Conservation (phyloP, 2,797 vertebrate species). For the Mus spretus region DNA sequence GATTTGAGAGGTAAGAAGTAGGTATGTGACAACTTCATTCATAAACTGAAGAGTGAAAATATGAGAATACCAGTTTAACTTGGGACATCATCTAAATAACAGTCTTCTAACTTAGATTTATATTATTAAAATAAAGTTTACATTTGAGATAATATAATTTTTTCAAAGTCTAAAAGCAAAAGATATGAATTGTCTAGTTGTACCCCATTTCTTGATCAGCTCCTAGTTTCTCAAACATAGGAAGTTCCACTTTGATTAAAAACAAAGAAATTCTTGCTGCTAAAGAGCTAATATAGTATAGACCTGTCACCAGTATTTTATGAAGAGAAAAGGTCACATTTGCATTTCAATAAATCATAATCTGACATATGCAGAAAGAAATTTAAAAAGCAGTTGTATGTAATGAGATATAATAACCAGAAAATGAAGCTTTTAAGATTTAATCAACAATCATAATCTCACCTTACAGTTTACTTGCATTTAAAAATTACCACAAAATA, state of each 20-base stretch:
- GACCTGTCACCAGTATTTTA: conserved; percentile 9
- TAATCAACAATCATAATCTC: conserved; percentile 27
- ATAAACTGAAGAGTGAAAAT: not conserved
- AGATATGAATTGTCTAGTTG: conserved; percentile 45
- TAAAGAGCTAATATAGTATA: conserved; percentile 10
- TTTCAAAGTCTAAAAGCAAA: conserved; percentile 3
- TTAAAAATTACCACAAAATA: conserved; percentile 37
- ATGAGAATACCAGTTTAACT: conserved; percentile 15
- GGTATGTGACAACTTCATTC: not conserved
- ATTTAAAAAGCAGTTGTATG: not conserved
- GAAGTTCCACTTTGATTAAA: conserved; percentile 7
- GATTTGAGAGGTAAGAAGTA: not conserved
- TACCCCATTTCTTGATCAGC: not conserved
- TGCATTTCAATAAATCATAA: conserved; percentile 54
- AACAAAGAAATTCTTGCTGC: not conserved
- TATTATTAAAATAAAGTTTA: conserved; percentile 40
- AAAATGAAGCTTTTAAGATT: conserved; percentile 50
- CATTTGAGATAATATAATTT: conserved; percentile 48
- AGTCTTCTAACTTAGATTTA: conserved; percentile 16
- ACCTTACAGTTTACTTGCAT: conserved; percentile 10
- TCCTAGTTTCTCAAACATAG: conserved; percentile 30
- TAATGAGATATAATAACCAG: conserved; percentile 27
- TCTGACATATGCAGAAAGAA: conserved; percentile 32
- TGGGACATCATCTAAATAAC: conserved; percentile 1
- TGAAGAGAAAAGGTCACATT: conserved; percentile 42